Evolutionary conservation across 2,888 invertebrate genomes (phyloP), one percentile per base, ranked within the genome.

Genomic region (Labia minor): DNA sequence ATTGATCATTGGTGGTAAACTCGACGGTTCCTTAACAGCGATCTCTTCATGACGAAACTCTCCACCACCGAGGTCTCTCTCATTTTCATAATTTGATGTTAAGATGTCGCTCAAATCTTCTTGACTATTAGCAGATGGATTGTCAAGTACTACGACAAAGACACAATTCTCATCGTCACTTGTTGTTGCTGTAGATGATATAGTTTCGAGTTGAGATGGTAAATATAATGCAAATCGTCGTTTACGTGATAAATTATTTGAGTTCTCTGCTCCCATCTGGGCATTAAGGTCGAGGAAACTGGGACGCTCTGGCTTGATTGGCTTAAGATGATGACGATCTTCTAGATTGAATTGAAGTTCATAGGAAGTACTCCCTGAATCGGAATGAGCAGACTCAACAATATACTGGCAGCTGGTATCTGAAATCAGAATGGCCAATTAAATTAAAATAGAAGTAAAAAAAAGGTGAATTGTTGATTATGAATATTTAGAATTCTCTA

Each of bases 191-290:
- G 16, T 68, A 66, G 65, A 75, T 75, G 2, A 74, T 72, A 66
- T 74, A 74, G 19, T 72, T 64, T 65, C 75, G 76, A 75, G 33
- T 26, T 62, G 63, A 65, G 65, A 62, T 70, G 66, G 65, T 64
- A 79, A 87, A 85, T 78, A 86, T 86, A 69, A 68, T 62, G 67
- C 67, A 77, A 87, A 85, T 76, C 85, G 83, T 75, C 85, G 85
- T 77, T 87, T 87, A 76, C 85, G 81, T 77, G 82, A 79, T 73
- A 81, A 81, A 73, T 83, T 81, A 72, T 84, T 83, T 69, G 83
- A 2, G 49, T 14, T 49, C 16, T 16, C 49, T 49, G 8, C 14
- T n/a, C 49, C 16, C n/a, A 14, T 10, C 49, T 49, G 49, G 49
- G 49, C 49, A 10, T 14, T 14, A n/a, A 87, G 79, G 76, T 86